Conservation (phyloP, 1,140 invertebrate genomes). For the Drosophila tristis region DNA sequence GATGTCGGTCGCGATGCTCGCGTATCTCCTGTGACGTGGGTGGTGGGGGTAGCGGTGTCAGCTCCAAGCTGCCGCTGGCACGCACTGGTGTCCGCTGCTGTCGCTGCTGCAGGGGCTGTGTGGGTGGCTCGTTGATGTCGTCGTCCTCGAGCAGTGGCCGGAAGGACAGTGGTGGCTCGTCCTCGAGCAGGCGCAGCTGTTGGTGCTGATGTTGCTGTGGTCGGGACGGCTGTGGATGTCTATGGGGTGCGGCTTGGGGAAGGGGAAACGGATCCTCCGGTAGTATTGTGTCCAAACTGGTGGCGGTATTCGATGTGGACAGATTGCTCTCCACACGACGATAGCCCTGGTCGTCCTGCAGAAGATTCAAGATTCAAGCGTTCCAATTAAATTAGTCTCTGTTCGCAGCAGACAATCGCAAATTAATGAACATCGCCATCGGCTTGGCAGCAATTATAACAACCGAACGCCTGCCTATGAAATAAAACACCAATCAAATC, state of each 20-base stretch:
- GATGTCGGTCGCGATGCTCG: constrained; percentile 72
- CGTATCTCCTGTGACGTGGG: constrained; percentile 66
- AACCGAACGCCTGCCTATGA: not conserved
- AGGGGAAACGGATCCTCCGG: constrained; percentile 81
- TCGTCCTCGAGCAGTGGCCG: constrained; percentile 72
- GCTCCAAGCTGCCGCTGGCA: constrained; percentile 68
- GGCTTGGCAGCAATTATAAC: constrained; percentile 42
- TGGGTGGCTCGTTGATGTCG: constrained; percentile 74
- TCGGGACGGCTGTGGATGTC: constrained; percentile 44
- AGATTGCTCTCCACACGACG: constrained; percentile 78
- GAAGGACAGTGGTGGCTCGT: constrained; percentile 73
- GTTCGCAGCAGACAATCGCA: constrained; percentile 28
- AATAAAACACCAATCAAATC: not conserved
- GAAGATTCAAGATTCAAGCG: not conserved
- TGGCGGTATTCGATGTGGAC: constrained; percentile 81
- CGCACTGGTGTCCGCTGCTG: constrained; percentile 49
- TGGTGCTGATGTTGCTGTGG: constrained; percentile 38
- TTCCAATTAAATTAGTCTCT: constrained; percentile 2
- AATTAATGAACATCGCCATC: constrained; percentile 47
- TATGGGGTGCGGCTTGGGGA: constrained; percentile 68
- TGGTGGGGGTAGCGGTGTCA: constrained; percentile 70
- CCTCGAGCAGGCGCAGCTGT: constrained; percentile 47
- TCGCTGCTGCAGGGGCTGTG: constrained; percentile 19
- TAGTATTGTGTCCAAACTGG: constrained; percentile 83
- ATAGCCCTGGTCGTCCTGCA: constrained; percentile 77